Base-by-base conservation (phyloP, 2,888 invertebrate genomes). In the Hyalella azteca region DNA sequence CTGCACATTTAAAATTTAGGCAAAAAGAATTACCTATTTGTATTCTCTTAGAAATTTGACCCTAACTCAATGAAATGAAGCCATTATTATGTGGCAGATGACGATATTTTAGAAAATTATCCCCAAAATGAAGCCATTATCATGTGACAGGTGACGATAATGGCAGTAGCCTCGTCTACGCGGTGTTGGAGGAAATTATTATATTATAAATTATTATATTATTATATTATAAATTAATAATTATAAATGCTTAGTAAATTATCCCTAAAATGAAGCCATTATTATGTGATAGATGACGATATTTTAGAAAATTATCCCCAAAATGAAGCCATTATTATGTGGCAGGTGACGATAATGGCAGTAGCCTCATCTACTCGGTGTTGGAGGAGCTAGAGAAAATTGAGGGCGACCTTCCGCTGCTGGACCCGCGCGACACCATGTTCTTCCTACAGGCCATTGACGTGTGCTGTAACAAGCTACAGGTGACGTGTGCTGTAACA, bases 381-480 rank as follows among this genome's bases (percentile, higher is more conserved):
- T 3, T 60, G 41, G 40, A 73, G 13, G 60, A 80, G 39, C 32
- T 45, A 22, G 41, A 59, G 41, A 39, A 59, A 11, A 3, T 19
- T 26, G 19, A 54, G 7, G 48, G 76, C 15, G 48, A 49, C 48
- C 79, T 48, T 78, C 81, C 40, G 85, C 86, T 93, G 15, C 87
- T 88, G 82, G 91, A 94, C 88, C 88, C 90, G 0, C 90, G 89
- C 5, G 95, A 95, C 87, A 91, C 91, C 0, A 89, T 89, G 85
- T 97, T 97, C 88, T 96, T 96, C 87, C 89, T 91, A 32, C 91
- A 92, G 0, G 95, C 95, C 0, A 96, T 97, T 95, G 92, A 93
- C 79, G 89, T 94, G 1, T 93, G 93, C 85, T 90, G 91, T 78
- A 91, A 92, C 87, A 92, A 93, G 86, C 89, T 94, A 84, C 88